Conservation (phyloP, 2,888 invertebrate genomes). For the Fragum fragum region DNA sequence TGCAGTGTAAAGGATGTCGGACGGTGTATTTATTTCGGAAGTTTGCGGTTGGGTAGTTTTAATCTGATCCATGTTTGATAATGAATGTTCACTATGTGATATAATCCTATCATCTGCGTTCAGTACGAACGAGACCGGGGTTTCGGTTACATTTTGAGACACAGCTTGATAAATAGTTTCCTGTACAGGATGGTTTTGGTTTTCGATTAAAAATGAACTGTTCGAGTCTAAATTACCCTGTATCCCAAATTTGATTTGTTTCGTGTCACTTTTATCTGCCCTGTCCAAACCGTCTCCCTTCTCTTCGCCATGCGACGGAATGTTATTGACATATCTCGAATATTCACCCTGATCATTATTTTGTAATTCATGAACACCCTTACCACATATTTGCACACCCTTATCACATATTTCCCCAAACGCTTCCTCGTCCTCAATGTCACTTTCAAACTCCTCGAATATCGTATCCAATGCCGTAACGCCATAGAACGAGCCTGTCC, state of each 20-base stretch:
- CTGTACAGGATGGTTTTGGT: neutral
- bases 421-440: slow-evolving; percentile 21
- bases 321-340: neutral
- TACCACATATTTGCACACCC: slow-evolving; percentile 1
- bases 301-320: slow-evolving; percentile 9
- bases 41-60: slow-evolving; percentile 40
- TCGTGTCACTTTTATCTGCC: slow-evolving; percentile 12
- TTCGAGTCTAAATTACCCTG: neutral
- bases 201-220: neutral
- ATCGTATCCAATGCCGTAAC: slow-evolving; percentile 77
- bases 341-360: slow-evolving; percentile 11
- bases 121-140: neutral
- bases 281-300: neutral
- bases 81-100: neutral
- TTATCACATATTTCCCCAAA: slow-evolving; percentile 11
- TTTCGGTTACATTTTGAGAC: neutral
- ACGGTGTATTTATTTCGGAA: slow-evolving; percentile 52
- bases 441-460: slow-evolving; percentile 77
- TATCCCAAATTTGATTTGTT: neutral
- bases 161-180: slow-evolving; percentile 8
- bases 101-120: slow-evolving; percentile 7
- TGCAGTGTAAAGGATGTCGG: slow-evolving; percentile 31
- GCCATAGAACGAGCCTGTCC: slow-evolving; percentile 58
- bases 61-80: slow-evolving; percentile 1
- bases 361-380: neutral